phyloP scores from a whole-genome alignment of 2,888 invertebrate species.

The Brassicogethes aeneus region DNA sequence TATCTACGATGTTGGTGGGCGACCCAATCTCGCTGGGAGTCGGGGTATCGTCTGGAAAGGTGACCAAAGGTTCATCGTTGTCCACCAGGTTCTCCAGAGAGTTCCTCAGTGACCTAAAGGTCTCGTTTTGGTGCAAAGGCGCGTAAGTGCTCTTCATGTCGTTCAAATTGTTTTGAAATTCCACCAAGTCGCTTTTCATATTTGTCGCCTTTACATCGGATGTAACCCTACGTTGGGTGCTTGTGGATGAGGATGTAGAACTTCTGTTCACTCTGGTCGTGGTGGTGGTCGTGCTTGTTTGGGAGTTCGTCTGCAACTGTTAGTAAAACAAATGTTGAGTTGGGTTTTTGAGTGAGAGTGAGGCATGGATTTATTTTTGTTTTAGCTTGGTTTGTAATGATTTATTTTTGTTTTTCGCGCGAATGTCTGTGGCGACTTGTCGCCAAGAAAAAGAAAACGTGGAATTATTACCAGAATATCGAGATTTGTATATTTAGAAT shows the following conservation, averaged over 20 bases:
- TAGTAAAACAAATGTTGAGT: constrained; percentile 24
- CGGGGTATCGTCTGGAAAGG: constrained; percentile 74
- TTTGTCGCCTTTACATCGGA: constrained; percentile 76
- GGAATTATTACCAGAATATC: too few species aligned
- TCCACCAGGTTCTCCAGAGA: constrained; percentile 71
- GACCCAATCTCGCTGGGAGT: constrained; percentile 46
- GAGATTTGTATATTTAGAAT: too few species aligned
- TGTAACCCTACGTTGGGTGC: constrained; percentile 28
- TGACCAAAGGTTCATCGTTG: constrained; percentile 55
- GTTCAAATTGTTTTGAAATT: constrained; percentile 75
- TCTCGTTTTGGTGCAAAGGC: constrained; percentile 20
- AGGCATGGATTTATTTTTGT: constrained; percentile 31
- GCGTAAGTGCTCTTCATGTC: constrained; percentile 69
- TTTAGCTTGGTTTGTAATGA: too few species aligned
- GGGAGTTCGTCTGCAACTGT: constrained; percentile 46
- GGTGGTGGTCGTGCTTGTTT: constrained; percentile 51
- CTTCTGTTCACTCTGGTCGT: constrained; percentile 46
- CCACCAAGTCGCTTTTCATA: constrained; percentile 70
- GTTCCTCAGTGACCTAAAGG: constrained; percentile 54
- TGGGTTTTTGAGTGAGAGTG: too few species aligned
- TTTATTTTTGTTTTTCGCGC: neutral
- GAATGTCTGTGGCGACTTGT: too few species aligned
- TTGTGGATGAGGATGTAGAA: constrained; percentile 45
- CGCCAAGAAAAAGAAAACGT: too few species aligned
- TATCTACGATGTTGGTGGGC: constrained; percentile 44